A percentile compares a stretch with the other conserved stretches of the same genome.
phyloP scores from a whole-genome alignment of 2,797 vertebrate genomes.

The Pseudochromis fuscus region DNA sequence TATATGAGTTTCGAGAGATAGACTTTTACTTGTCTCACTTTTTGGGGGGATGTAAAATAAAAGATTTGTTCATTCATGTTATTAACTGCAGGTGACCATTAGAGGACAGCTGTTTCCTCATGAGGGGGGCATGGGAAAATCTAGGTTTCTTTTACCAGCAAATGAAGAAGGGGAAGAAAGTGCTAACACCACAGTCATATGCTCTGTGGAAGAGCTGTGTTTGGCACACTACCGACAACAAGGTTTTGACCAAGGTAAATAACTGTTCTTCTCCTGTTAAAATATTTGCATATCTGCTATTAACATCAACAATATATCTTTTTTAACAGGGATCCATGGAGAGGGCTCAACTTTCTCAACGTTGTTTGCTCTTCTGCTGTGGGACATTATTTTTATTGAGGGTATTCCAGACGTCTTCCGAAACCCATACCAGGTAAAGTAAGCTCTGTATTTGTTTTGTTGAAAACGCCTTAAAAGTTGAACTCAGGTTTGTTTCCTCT shows the following conservation, averaged over 20 bases:
- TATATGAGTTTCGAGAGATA: not conserved
- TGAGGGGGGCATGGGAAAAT: constrained; percentile 91
- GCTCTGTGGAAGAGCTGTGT: constrained; percentile 94
- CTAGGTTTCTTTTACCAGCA: constrained; percentile 89
- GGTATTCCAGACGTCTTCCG: constrained; percentile 92
- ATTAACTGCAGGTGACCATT: constrained; percentile 90
- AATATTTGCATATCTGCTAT: not conserved
- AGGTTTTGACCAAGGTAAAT: constrained; percentile 94
- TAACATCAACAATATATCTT: not conserved
- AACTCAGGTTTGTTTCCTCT: not conserved
- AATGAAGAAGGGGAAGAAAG: constrained; percentile 56
- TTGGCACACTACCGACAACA: constrained; percentile 89
- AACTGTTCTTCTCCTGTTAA: not conserved
- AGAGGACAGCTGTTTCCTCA: constrained; percentile 94
- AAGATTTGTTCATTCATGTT: not conserved
- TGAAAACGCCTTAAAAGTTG: not conserved
- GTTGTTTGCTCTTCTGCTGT: constrained; percentile 91
- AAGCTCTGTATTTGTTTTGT: not conserved
- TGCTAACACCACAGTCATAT: constrained; percentile 86
- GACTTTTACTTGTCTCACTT: not conserved
- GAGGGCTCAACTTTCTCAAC: constrained; percentile 95
- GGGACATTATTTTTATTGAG: constrained; percentile 95
- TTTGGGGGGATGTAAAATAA: not conserved
- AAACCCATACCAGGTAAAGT: constrained; percentile 91
- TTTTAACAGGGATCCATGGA: constrained; percentile 91